Base-by-base conservation (phyloP, 2,797 vertebrate genomes). In the Tauraco hartlaubi region DNA sequence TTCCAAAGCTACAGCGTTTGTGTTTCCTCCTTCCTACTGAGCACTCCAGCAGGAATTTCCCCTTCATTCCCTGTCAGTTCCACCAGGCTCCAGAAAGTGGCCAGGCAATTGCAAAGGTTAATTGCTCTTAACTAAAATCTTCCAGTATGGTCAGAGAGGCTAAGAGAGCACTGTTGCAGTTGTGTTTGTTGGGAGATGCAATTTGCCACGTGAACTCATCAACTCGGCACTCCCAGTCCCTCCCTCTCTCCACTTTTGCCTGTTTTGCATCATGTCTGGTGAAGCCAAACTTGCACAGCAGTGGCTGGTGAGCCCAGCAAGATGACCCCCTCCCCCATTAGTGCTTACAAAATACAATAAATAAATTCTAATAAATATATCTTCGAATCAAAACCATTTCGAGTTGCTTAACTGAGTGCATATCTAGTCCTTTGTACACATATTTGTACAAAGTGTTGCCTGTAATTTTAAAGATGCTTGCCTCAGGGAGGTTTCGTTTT, bases 381-480 rank as follows among this genome's bases (percentile, higher is more conserved):
- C 98, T 98, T 95, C 96, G 96, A 97, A 98, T 97, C 94, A 95
- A 97, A 98, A 97, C 96, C 97, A 92, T 98, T 98, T 97, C 97
- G 95, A 95, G 97, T 94, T 97, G 97, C 97, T 98, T 98, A 98
- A 98, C 97, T 89, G 97, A 98, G 97, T 97, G 97, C 98, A 96
- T 97, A 98, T 98, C 98, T 97, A 98, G 98, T 97, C 97, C 97
- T 98, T 98, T 98, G 98, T 98, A 98, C 98, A 98, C 98, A 98
- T 98, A 98, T 98, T 98, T 98, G 98, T 98, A 98, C 98, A 98
- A 98, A 98, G 98, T 98, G 98, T 98, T 98, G 98, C 98, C 98
- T 98, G 98, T 98, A 98, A 98, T 99, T 98, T 98, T 98, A 98
- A 98, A 98, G 98, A 98, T 98, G 98, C 96, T 98, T 97, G 98